Evolutionary conservation across 1,140 invertebrate genomes (phyloP).

Genomic region (Neodiprion pinetum): DNA sequence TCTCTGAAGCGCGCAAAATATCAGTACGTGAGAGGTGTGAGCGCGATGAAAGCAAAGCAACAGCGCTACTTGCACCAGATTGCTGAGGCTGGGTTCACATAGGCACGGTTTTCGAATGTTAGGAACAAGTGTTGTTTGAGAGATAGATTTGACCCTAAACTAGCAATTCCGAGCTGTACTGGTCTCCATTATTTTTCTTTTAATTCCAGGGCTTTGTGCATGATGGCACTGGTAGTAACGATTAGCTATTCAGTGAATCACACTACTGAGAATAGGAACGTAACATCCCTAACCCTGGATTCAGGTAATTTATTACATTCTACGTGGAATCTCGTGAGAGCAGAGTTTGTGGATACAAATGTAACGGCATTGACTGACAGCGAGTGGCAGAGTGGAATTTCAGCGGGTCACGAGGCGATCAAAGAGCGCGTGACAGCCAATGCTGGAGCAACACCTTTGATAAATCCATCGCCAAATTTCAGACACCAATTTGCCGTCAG

Average conservation of each 20-base stretch:
- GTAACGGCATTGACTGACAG: conserved; percentile 42
- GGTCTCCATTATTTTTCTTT: conserved; percentile 13
- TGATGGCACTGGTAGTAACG: conserved; percentile 61
- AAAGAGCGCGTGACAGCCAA: conserved; percentile 64
- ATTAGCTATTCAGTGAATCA: conserved; percentile 63
- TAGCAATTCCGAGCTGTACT: too few species aligned
- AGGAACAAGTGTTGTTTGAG: too few species aligned
- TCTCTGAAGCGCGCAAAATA: not conserved
- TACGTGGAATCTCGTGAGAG: conserved; percentile 31
- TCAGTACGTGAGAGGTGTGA: not conserved
- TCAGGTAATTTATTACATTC: conserved; percentile 34
- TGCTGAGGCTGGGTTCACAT: not conserved
- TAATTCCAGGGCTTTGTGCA: conserved; percentile 53
- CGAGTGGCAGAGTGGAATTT: conserved; percentile 57
- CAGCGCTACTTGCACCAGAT: not conserved
- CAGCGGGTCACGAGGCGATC: conserved; percentile 59
- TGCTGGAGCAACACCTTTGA: conserved; percentile 55
- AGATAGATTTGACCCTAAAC: too few species aligned
- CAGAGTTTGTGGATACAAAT: conserved; percentile 14
- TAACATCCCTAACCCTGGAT: conserved; percentile 17
- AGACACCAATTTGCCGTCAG: conserved; percentile 73
- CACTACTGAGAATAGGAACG: conserved; percentile 29
- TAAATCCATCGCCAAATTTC: conserved; percentile 68
- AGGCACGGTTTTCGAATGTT: too few species aligned
- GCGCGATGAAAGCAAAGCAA: not conserved